Evolutionary conservation across 2,888 invertebrate genomes (phyloP), one percentile per base, ranked within the genome.

Genomic region (Chrysina gloriosa): DNA sequence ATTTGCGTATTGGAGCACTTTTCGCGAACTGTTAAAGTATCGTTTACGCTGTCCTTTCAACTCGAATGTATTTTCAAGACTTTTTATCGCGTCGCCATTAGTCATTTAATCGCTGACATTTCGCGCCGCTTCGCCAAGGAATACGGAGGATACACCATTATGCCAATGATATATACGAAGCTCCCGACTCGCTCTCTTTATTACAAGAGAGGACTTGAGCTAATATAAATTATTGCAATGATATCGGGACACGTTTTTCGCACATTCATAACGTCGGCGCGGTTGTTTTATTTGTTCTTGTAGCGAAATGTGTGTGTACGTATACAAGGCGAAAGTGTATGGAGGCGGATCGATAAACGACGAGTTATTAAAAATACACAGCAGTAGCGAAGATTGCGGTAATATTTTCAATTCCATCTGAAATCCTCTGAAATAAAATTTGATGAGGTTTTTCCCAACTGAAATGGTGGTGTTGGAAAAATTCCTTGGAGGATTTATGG

Each of bases 41-140:
- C 31, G 19, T 52, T 52, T 52, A 52, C 31, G 29, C 11, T 52
- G 16, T n/a, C 19, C 47, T 21, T 31, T 52, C 52, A 14, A 31
- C 52, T 31, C 25, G 58, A 3, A 39, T 25, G 58, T 42, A 42
- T 61, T 25, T 45, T 23, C 42, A 14, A 61, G 16, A 27, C 16
- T 42, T 42, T 61, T 61, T 61, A 42, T 61, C 58, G 14, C 42
- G 3, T 27, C 16, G 16, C 42, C 58, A 42, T 61, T 61, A 61
- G 27, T 61, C 58, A 61, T 61, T 61, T 61, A 61, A 61, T 61
- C 58, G 58, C 39, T 61, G 58, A 39, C 42, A 42, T 27, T n/a
- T 19, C 27, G 14, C 29, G 58, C 42, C 19, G 36, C 7, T 29
- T 16, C 9, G 42, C 16, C 3, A 16, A 16, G 42, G 42, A 27